Percentiles rank a stretch among this genome's conserved stretches.
Evolutionary conservation across 2,888 invertebrate genomes (phyloP).

Genomic region (Sminthurides aquaticus): DNA sequence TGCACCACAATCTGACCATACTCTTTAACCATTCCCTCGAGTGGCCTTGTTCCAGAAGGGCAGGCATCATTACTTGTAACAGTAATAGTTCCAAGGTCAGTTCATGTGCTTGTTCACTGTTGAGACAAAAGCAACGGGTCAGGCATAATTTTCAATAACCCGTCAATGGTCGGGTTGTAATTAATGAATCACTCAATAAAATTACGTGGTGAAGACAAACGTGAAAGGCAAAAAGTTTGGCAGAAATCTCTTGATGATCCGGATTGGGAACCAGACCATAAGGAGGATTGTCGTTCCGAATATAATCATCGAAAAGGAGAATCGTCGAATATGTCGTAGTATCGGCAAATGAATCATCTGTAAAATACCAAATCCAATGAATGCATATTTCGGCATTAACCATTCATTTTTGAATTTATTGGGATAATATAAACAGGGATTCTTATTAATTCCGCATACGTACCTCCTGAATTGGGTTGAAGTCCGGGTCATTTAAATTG

Average conservation of each 20-base stretch:
- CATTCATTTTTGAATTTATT: not conserved
- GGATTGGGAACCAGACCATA: slow-evolving; percentile 91
- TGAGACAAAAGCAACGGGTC: no score
- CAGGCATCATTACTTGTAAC: slow-evolving; percentile 89
- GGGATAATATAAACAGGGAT: not conserved
- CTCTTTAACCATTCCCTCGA: slow-evolving; percentile 89
- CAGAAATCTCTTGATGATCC: slow-evolving; percentile 69
- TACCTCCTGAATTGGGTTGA: slow-evolving; percentile 89
- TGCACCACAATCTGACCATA: slow-evolving; percentile 80
- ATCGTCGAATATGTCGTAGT: slow-evolving; percentile 76
- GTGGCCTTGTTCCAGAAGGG: slow-evolving; percentile 90
- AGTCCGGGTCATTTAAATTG: slow-evolving; percentile 97
- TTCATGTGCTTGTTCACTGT: slow-evolving; percentile 65
- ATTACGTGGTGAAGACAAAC: slow-evolving; percentile 58
- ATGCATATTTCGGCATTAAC: no score
- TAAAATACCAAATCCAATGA: no score
- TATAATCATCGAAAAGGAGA: slow-evolving; percentile 86
- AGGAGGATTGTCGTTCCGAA: slow-evolving; percentile 93
- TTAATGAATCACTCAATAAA: no score
- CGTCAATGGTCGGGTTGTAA: no score
- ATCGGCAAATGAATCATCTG: slow-evolving; percentile 94
- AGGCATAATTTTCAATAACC: slow-evolving; percentile 10
- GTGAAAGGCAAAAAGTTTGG: slow-evolving; percentile 93
- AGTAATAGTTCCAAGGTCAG: slow-evolving; percentile 84
- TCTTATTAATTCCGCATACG: no score